Base-by-base conservation (phyloP, 2,797 vertebrate species). In the Glyptemys insculpta region DNA sequence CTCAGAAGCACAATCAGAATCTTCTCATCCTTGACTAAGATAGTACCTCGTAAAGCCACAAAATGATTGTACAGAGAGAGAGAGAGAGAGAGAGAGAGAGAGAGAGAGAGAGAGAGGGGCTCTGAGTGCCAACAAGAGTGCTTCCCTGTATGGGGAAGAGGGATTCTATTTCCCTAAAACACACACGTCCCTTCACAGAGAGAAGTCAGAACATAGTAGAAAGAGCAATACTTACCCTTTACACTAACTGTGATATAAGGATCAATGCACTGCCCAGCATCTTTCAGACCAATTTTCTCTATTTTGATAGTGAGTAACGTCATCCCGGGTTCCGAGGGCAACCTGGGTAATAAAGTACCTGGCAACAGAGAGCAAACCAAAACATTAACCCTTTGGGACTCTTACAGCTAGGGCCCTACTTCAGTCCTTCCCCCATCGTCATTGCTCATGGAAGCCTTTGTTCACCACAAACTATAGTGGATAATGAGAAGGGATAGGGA, bases 231-330 rank as follows among this genome's bases (percentile, higher is more conserved):
- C 52, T 96, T 98, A 99, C 99, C 99, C 98, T 99, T 99, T 23
- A 99, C 99, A 82, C 99, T 99, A 92, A 99, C 98, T 83, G 99
- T 99, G 94, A 99, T 99, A 94, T 99, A 99, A n/a, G 99, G 99
- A 89, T 99, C 99, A 56, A 99, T 99, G 98, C 99, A 99, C 95
- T 99, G 99, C 81, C 99, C 99, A 1, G 99, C 99, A 53, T 99
- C 99, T 97, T 99, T 99, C 98, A 99, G 97, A 79, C 99, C 99
- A 76, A 99, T 99, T 96, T 99, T 99, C 96, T 99, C 99, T 76
- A 99, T 99, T 96, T 98, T 99, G 97, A 99, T 98, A 5, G 99
- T 99, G 41, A 99, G 99, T 49, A 99, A 98, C 0, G 99, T 99
- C 99, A 99, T 99, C 95, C 99, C 99, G 2, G 99, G 99, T 98